These are phyloP conservation scores for Nipponia nippon DNA, from an alignment of 2,113 vertebrate genomes.

Conservation along the genomic window DNA sequence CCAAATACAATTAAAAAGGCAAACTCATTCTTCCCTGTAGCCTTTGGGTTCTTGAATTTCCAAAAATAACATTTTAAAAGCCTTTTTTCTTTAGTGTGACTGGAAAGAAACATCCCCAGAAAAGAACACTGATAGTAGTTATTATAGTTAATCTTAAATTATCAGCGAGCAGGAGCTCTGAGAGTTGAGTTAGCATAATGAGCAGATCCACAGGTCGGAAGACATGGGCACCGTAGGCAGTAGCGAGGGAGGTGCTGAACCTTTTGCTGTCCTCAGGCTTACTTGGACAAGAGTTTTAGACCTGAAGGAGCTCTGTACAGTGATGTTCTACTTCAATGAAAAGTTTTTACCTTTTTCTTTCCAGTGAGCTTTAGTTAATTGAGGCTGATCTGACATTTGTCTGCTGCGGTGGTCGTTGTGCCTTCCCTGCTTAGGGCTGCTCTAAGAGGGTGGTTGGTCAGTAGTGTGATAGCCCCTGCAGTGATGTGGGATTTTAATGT, in stretches of 20 bases:
- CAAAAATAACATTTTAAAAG: neutral
- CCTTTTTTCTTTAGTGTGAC: neutral
- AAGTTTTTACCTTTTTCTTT: neutral
- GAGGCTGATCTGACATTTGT: neutral
- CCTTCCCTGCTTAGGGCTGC: neutral
- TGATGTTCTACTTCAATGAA: neutral
- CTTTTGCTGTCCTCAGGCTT: neutral
- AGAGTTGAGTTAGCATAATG: neutral
- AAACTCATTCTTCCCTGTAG: neutral
- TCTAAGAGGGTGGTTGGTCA: no score
- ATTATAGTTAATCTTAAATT: neutral
- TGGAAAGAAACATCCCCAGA: neutral
- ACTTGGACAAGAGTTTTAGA: neutral
- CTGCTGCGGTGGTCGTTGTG: neutral
- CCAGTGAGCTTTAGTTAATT: neutral
- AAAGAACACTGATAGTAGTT: neutral
- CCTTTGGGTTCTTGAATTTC: neutral
- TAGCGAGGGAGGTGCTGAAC: neutral
- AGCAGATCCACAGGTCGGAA: neutral
- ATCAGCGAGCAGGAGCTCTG: neutral
- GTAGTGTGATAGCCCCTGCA: accelerated
- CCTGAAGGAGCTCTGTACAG: neutral
- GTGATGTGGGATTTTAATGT: neutral
- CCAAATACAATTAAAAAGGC: neutral
- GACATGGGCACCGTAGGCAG: neutral